Base-by-base conservation (phyloP, 2,888 invertebrate species). In the Chloromyia formosa region DNA sequence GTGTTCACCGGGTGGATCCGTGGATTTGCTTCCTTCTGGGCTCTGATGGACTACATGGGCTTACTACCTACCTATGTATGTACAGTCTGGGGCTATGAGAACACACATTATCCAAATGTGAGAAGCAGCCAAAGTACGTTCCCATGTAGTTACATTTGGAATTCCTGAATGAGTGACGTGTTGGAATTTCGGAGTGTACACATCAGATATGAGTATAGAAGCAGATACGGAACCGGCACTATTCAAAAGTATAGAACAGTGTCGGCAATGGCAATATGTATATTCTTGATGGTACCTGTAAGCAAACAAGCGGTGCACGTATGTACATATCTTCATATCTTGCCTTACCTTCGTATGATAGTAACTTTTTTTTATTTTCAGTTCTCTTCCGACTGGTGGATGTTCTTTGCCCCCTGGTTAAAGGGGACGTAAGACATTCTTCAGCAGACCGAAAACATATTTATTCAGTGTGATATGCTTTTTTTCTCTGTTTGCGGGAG, bases 101-200 rank as follows among this genome's bases (percentile, higher is more conserved):
- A 35, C 27, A 35, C 2, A 7, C 27, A 49, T n/a, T n/a, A 49
- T n/a, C 49, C 12, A n/a, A 49, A 49, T n/a, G 49, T 49, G 49
- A 49, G 49, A 12, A 3, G n/a, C 23, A 16, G 62, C 18, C 27
- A 62, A 62, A 62, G 62, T 62, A 62, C 35, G 14, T 62, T 62
- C 62, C 40, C 62, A 62, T 62, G 62, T 62, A 23, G 40, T 10
- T 40, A 16, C 62, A 40, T 62, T 62, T 14, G 23, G 35, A 62
- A 62, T 62, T 62, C 62, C 62, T 23, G 62, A 62, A 62, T 62
- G 62, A 62, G 40, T 62, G 62, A 62, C 62, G 62, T 62, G 62
- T 40, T 62, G 62, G 62, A 62, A 62, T 62, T 62, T 62, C 16
- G 40, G 14, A 16, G 35, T 62, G 62, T 62, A 62, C 62, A 62